Evolutionary conservation across 2,797 vertebrate genomes (phyloP), one percentile per base, ranked within the genome.

Genomic region (Pogonophryne albipinna): DNA sequence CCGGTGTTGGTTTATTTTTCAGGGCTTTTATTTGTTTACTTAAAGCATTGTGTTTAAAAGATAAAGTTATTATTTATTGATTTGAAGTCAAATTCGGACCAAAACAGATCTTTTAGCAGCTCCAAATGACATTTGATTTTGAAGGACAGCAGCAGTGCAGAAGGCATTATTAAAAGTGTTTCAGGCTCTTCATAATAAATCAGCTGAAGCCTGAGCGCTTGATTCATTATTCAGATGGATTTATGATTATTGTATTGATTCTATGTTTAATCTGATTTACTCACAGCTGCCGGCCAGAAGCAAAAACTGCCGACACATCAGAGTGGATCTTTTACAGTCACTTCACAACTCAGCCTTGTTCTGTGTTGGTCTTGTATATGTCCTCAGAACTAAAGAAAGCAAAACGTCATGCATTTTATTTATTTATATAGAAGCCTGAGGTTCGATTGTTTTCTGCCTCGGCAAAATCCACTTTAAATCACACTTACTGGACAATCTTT

Each of bases 231-330:
- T 63, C 57, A 72, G n/a, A 2, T 50, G 61, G 66, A 84, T 82
- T 85, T 81, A 83, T 79, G 82, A 80, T 79, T 71, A 50, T 84
- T 78, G 77, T 71, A 90, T 88, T 82, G 86, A 87, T 80, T 41
- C 42, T 17, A 47, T 14, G 23, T 76, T 74, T 61, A 10, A 20
- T 75, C 19, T 90, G 79, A 86, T 88, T 82, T 77, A 85, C 61
- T 67, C 69, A 0, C 23, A 55, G 76, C 3, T 44, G 69, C 0
- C 6, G 2, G 66, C 66, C 70, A 66, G 55, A 16, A 14, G 50
- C 51, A 63, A 10, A 74, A 84, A 80, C 19, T 68, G 77, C 63
- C 7, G 72, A 80, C 53, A 2, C 74, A 65, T 52, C 74, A 75
- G 57, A 6, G 0, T 0, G 10, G 46, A 52, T 58, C 49, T 13